phyloP scores from a whole-genome alignment of 2,888 invertebrate species.

The Eugnorisma glareosa region DNA sequence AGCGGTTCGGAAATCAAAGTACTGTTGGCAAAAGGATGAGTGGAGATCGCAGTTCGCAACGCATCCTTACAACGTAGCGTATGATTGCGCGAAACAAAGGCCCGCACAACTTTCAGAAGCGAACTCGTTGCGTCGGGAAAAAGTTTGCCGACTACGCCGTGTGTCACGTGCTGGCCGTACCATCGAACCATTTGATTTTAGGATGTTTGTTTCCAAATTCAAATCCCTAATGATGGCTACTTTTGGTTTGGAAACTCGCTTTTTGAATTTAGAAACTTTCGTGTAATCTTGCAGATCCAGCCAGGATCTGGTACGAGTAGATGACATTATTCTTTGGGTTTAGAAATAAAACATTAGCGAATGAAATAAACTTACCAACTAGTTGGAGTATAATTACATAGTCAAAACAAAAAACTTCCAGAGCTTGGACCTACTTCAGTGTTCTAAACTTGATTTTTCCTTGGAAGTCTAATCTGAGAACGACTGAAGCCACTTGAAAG shows the following conservation, averaged over 20 bases:
- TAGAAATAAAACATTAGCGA: constrained; percentile 12
- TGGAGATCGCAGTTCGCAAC: constrained; percentile 77
- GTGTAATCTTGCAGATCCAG: no score
- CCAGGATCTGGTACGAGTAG: no score
- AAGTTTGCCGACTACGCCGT: constrained; percentile 83
- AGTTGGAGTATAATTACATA: background rate
- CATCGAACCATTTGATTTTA: constrained; percentile 65
- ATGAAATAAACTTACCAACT: constrained; percentile 1
- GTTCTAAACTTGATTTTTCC: constrained; percentile 20
- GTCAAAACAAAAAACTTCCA: background rate
- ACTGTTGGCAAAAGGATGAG: constrained; percentile 86
- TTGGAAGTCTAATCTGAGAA: constrained; percentile 22
- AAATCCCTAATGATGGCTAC: constrained; percentile 42
- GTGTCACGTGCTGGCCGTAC: constrained; percentile 69
- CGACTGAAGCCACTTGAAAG: background rate
- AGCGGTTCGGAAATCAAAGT: constrained; percentile 88
- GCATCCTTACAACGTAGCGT: constrained; percentile 89
- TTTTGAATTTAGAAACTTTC: constrained; percentile 10
- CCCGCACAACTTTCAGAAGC: constrained; percentile 80
- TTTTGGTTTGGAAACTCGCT: constrained; percentile 25
- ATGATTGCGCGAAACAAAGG: constrained; percentile 88
- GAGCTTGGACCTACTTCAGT: background rate
- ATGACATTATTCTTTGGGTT: constrained; percentile 4
- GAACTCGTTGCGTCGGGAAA: constrained; percentile 81
- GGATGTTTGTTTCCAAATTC: constrained; percentile 56